A percentile compares a stretch with the other conserved stretches of the same genome.
These are phyloP conservation scores for Siniperca scherzeri DNA, from an alignment of 2,797 vertebrate species.

Conservation along the genomic window DNA sequence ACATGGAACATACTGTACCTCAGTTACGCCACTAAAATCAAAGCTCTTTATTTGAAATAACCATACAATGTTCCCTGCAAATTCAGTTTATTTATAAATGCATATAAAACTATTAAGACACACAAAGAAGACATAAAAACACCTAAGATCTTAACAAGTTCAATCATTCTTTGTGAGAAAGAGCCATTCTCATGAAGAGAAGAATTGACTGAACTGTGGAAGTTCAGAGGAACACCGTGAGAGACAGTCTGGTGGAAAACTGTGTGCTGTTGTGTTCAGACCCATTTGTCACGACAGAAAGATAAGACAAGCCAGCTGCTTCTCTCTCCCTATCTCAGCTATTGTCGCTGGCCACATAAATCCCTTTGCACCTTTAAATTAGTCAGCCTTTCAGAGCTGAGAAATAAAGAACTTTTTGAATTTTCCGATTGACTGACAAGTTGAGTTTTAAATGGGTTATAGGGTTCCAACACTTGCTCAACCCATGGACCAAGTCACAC, in stretches of 20 bases:
- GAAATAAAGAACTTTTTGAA: slow-evolving; percentile 33
- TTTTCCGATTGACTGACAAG: slow-evolving; percentile 49
- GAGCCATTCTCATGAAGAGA: slow-evolving; percentile 19
- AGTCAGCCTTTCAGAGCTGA: slow-evolving; percentile 55
- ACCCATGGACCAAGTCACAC: not conserved
- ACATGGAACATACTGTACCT: slow-evolving; percentile 1
- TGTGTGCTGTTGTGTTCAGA: slow-evolving; percentile 8
- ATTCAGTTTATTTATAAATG: not conserved
- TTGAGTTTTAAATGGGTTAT: not conserved
- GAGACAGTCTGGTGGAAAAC: slow-evolving; percentile 40
- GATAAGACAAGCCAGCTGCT: slow-evolving; percentile 53
- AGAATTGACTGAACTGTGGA: slow-evolving; percentile 33
- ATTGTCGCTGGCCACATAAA: slow-evolving; percentile 32
- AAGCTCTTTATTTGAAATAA: not conserved
- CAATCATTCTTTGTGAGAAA: not conserved
- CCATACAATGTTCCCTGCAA: not conserved
- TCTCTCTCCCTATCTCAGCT: slow-evolving; percentile 42
- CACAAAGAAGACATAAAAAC: not conserved
- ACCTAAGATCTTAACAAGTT: not conserved
- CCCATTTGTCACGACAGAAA: slow-evolving; percentile 14
- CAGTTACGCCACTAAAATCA: not conserved
- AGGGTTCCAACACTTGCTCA: not conserved
- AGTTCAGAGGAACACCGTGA: slow-evolving; percentile 28
- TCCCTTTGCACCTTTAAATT: slow-evolving; percentile 41
- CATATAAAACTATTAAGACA: not conserved